These are phyloP conservation scores for Semaprochilodus insignis DNA, from an alignment of 2,797 vertebrate species.

Conservation along the genomic window DNA sequence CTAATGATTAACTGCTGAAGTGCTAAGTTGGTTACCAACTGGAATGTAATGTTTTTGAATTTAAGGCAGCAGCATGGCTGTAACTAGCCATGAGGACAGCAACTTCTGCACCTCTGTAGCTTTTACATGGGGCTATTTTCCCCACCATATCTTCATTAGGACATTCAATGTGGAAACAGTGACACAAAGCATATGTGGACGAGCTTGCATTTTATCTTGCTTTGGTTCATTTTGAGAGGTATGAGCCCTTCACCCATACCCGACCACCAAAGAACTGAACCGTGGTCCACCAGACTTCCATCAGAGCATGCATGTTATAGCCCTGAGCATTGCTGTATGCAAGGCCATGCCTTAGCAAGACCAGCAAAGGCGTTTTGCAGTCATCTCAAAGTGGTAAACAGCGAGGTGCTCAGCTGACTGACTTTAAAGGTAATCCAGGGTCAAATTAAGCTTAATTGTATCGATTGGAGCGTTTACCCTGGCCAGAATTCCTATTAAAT, in stretches of 20 bases:
- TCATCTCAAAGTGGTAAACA: slow-evolving; percentile 6
- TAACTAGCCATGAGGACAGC: too few relatives aligned
- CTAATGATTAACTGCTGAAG: slow-evolving; percentile 51
- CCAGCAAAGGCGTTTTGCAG: slow-evolving; percentile 2
- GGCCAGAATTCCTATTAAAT: slow-evolving; percentile 69
- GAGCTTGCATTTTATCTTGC: too few relatives aligned
- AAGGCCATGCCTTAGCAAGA: background rate
- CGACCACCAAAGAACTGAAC: too few relatives aligned
- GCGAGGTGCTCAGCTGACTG: slow-evolving; percentile 27
- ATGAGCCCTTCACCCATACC: too few relatives aligned
- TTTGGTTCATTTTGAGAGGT: too few relatives aligned
- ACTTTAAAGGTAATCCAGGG: slow-evolving; percentile 49
- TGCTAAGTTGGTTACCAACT: slow-evolving; percentile 37
- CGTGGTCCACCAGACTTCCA: too few relatives aligned
- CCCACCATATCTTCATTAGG: too few relatives aligned
- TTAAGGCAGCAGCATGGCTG: background rate
- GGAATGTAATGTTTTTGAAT: slow-evolving; percentile 36
- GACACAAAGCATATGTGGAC: too few relatives aligned
- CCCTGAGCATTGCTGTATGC: background rate
- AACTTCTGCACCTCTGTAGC: too few relatives aligned
- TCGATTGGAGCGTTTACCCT: slow-evolving; percentile 63
- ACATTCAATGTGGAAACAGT: too few relatives aligned
- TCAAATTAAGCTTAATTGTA: slow-evolving; percentile 64
- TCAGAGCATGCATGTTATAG: too few relatives aligned
- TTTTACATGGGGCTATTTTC: too few relatives aligned